phyloP scores from a whole-genome alignment of 2,113 vertebrate species.

The Sceloporus tristichus region DNA sequence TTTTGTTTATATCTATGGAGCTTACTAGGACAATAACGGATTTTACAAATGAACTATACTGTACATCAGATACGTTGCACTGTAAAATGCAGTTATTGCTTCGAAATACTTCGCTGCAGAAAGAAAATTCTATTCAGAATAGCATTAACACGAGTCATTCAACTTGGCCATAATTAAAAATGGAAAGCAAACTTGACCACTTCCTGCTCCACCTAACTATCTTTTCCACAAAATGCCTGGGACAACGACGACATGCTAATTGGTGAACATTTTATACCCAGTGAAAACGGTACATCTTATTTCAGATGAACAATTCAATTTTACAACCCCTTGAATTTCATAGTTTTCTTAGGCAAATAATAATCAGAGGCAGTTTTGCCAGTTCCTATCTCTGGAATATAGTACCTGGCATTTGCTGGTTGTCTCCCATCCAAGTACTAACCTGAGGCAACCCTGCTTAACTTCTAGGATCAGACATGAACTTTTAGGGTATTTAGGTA shows the following conservation, averaged over 20 bases:
- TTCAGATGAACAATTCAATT: not conserved
- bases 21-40: not conserved
- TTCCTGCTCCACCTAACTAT: not conserved
- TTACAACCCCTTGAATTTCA: too few species aligned
- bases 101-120: not conserved
- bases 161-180: not conserved
- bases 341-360: too few species aligned
- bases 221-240: too few species aligned
- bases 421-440: too few species aligned
- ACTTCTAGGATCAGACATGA: too few species aligned
- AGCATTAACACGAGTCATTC: not conserved
- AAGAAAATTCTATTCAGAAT: not conserved
- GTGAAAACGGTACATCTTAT: not conserved
- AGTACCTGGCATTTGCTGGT: too few species aligned
- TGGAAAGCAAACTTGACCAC: not conserved
- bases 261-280: not conserved
- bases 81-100: not conserved
- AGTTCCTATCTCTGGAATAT: too few species aligned
- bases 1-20: not conserved
- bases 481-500: too few species aligned
- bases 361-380: too few species aligned
- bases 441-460: not conserved
- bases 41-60: not conserved
- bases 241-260: not conserved
- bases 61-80: not conserved